These are phyloP conservation scores for Lasius platythorax DNA, from an alignment of 2,888 invertebrate genomes.

Conservation along the genomic window DNA sequence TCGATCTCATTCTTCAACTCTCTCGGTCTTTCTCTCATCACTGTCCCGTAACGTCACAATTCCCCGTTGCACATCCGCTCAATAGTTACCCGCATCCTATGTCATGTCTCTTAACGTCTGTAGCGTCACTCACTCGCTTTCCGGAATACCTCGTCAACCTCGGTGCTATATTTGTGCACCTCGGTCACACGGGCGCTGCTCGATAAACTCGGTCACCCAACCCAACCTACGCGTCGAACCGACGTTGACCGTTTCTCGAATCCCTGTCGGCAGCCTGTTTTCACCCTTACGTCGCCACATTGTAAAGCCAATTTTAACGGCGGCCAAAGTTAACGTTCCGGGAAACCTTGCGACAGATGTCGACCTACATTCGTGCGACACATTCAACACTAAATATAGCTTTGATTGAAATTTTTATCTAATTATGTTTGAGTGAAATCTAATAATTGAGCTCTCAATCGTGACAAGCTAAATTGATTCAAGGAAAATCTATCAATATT, in stretches of 20 bases:
- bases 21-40: neutral
- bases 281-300: constrained; percentile 26
- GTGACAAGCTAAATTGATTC: neutral
- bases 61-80: constrained; percentile 47
- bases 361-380: neutral
- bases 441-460: neutral
- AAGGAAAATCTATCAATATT: neutral
- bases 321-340: constrained; percentile 27
- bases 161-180: constrained; percentile 64
- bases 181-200: constrained; percentile 55
- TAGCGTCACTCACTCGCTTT: constrained; percentile 55
- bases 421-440: neutral
- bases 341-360: constrained; percentile 16
- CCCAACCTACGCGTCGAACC: constrained; percentile 56
- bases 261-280: constrained; percentile 17
- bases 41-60: constrained; percentile 14
- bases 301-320: constrained; percentile 49
- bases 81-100: constrained; percentile 50
- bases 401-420: neutral
- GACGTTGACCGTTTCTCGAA: constrained; percentile 60
- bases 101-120: constrained; percentile 57
- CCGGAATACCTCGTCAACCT: constrained; percentile 57
- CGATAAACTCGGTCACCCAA: constrained; percentile 68
- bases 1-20: constrained; percentile 13
- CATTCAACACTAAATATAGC: constrained; percentile 2